Evolutionary conservation across 2,888 invertebrate genomes (phyloP), one percentile per base, ranked within the genome.

Genomic region (Cactoblastis cactorum): DNA sequence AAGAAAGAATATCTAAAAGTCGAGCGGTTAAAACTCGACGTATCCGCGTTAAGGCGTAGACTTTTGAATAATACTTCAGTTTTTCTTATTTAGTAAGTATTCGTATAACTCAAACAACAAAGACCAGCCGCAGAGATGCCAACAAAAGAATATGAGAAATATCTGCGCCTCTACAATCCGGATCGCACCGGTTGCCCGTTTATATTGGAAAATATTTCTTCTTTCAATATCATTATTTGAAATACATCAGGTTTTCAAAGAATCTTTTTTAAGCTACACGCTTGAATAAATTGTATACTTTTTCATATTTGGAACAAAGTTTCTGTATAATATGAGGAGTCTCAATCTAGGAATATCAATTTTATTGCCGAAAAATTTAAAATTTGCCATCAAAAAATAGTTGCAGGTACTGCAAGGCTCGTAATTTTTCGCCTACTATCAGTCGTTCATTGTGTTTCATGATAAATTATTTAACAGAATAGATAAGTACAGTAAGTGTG

Each of bases 101-200:
- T 69, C 68, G 63, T 77, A 79, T 83, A 80, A 81, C 75, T 78
- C 77, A 73, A 77, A 81, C 74, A 84, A 84, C 83, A 83, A 83
- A 84, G 77, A 78, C 74, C 75, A 77, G 65, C 77, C 77, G 76
- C 72, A 68, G 71, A 68, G 74, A 74, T 78, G 67, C 69, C 70
- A 72, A 87, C 86, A 87, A 87, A 87, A 80, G 84, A 84, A 84
- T 83, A 83, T 84, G 79, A 82, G 80, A 81, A 84, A 83, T 85
- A 84, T 83, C 78, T 78, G 69, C 76, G 71, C 72, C 65, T 71
- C 71, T 71, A 77, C 80, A 80, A 80, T 80, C 73, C 69, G 77
- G 73, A 80, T 77, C 78, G 79, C 71, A 77, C 80, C 74, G 75
- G 74, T 77, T 72, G 74, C 77, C 73, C 73, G 71, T 69, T 77